phyloP scores from a whole-genome alignment of 92 coral and sea anemone species.

The Anthopleura xanthogrammica region DNA sequence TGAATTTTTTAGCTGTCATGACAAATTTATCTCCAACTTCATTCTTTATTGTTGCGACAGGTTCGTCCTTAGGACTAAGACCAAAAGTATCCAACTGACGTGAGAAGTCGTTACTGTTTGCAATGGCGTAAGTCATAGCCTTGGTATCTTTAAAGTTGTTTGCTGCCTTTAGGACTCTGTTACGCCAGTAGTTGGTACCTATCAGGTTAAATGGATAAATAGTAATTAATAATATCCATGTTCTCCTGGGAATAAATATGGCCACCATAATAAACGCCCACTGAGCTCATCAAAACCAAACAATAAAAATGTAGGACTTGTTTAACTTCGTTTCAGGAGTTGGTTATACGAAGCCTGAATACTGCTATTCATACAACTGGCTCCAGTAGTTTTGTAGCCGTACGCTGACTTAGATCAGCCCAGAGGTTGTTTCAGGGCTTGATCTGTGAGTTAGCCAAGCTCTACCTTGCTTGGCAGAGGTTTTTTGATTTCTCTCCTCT shows the following conservation, averaged over 20 bases:
- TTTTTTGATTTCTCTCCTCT: too few species aligned
- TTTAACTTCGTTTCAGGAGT: too few species aligned
- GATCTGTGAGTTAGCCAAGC: too few species aligned
- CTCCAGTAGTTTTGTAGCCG: too few species aligned
- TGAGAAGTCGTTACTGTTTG: slow-evolving; percentile 37
- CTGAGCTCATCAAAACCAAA: too few species aligned
- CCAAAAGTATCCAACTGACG: slow-evolving; percentile 38
- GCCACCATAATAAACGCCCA: not conserved
- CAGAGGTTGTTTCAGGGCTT: too few species aligned
- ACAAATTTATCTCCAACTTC: slow-evolving; percentile 85
- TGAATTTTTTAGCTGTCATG: slow-evolving; percentile 76
- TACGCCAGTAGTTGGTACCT: slow-evolving; percentile 98
- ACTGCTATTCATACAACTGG: too few species aligned
- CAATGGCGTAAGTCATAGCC: slow-evolving; percentile 86
- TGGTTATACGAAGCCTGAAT: too few species aligned
- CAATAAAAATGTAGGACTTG: too few species aligned
- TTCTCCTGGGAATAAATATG: not conserved
- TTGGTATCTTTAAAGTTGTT: slow-evolving; percentile 47
- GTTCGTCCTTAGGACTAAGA: slow-evolving; percentile 41
- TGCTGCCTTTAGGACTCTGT: slow-evolving; percentile 85
- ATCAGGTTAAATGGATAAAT: not conserved
- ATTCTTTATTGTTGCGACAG: slow-evolving; percentile 52
- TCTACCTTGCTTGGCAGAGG: too few species aligned
- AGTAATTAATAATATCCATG: not conserved
- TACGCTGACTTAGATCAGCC: too few species aligned